A percentile compares a stretch with the other conserved stretches of the same genome.
Conservation (phyloP, 2,888 invertebrate genomes). For the Spisula solida region DNA sequence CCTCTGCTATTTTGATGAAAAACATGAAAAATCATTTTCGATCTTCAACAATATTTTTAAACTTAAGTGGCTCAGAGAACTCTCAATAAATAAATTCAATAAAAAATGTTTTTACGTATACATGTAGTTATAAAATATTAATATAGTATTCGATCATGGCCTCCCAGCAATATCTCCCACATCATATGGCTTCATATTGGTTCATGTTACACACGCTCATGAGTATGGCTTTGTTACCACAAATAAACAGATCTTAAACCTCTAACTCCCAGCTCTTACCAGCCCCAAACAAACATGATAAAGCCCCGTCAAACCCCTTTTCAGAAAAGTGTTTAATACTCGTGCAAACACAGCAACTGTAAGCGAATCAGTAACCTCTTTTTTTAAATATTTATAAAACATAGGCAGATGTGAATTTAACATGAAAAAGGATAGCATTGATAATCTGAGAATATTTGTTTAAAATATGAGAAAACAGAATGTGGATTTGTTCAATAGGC, state of each 20-base stretch:
- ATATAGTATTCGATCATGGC: no score
- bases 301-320: background rate
- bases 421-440: conserved; percentile 1
- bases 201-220: no score
- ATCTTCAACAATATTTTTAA: no score
- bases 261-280: background rate
- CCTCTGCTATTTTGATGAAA: background rate
- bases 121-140: no score
- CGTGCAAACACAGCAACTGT: background rate
- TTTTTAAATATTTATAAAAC: conserved; percentile 5
- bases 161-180: no score
- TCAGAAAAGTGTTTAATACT: background rate
- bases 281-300: background rate
- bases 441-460: conserved; percentile 18
- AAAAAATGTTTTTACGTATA: no score
- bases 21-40: no score
- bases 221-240: background rate
- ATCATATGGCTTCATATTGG: no score
- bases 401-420: background rate
- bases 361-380: background rate
- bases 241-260: background rate
- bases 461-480: conserved; percentile 10
- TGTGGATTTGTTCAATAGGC: background rate
- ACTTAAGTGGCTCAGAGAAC: no score
- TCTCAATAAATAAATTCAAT: no score